Evolutionary conservation across 1,140 invertebrate species (phyloP), one percentile per base, ranked within the genome.

Genomic region (Aradophagus sp.): DNA sequence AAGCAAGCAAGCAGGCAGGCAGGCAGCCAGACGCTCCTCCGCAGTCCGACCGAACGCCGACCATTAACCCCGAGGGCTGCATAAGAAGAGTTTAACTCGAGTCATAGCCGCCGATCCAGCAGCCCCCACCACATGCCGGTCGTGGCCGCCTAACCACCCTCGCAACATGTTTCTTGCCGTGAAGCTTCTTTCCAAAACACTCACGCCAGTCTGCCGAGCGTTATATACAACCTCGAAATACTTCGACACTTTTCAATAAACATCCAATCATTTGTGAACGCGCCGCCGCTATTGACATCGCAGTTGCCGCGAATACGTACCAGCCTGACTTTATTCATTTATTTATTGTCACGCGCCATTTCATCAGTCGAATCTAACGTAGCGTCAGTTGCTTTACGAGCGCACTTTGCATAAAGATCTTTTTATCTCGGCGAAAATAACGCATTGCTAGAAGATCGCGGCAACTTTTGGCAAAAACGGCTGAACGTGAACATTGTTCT

Each of bases 61-160:
- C 72, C 73, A 76, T 77, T 77, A 78, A 77, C 73, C n/a, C n/a
- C 68, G 34, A 65, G 20, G 55, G 59, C 62, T 67, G 73, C 79
- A 77, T 78, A 78, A 80, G 75, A 77, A 80, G 71, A 70, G 68
- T 63, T 74, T 78, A 66, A 74, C 70, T 63, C 32, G 72, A 79
- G 73, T 80, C 76, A 78, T 77, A 79, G 61, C 65, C 75, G 32
- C n/a, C 58, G 38, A 56, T n/a, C n/a, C n/a, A n/a, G n/a, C n/a
- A n/a, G n/a, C n/a, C n/a, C n/a, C n/a, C n/a, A n/a, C n/a, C n/a
- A n/a, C n/a, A n/a, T n/a, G n/a, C n/a, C n/a, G n/a, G n/a, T n/a
- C n/a, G n/a, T n/a, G n/a, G n/a, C 72, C 56, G 52, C 58, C 53
- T 65, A 69, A 70, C 66, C 45, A 47, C 44, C 27, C 52, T 59